Evolutionary conservation across 2,797 vertebrate species (phyloP), one percentile per base, ranked within the genome.

Genomic region (Rhinatrema bivittatum): DNA sequence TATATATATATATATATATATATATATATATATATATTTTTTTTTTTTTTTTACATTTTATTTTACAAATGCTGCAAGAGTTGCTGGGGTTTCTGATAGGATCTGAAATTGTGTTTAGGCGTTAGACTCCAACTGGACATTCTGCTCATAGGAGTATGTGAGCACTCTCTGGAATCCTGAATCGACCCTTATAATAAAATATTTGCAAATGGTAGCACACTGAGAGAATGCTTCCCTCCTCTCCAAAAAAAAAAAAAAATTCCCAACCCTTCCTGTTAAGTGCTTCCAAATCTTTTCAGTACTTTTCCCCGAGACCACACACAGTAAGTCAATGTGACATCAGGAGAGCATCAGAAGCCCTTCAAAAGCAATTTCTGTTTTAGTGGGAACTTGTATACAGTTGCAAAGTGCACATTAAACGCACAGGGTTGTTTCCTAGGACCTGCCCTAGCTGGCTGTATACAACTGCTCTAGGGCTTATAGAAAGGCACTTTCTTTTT

Each of bases 341-440:
- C 68, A 65, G 24, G 46, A 56, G 60, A 52, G 54, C 65, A 62
- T 57, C 39, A 68, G 65, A 63, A 36, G 46, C 42, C 55, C 62
- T 69, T 65, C 63, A 70, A 68, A 72, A 67, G 44, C 54, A 62
- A 55, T 48, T 62, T 61, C 59, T 60, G 56, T 41, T 33, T 60
- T 60, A 62, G 56, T 57, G 52, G 46, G 68, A 20, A 58, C 61
- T 62, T 40, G 52, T 38, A 51, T 55, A 46, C 53, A 51, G 53
- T 61, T 65, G 60, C 51, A 73, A 62, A 74, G 63, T 57, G 62
- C 56, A 61, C 67, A 70, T 75, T 68, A 69, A 72, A 33, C 71
- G 53, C 49, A 53, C 61, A 74, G 60, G n/a, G 63, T 61, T 68
- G 56, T 67, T 72, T 74, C 52, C 53, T 62, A 34, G 22, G 47